Percentiles rank a stretch among this genome's conserved stretches.
These are phyloP conservation scores for Pycnomerus fuliginosus DNA, from an alignment of 2,888 invertebrate genomes.

Conservation along the genomic window DNA sequence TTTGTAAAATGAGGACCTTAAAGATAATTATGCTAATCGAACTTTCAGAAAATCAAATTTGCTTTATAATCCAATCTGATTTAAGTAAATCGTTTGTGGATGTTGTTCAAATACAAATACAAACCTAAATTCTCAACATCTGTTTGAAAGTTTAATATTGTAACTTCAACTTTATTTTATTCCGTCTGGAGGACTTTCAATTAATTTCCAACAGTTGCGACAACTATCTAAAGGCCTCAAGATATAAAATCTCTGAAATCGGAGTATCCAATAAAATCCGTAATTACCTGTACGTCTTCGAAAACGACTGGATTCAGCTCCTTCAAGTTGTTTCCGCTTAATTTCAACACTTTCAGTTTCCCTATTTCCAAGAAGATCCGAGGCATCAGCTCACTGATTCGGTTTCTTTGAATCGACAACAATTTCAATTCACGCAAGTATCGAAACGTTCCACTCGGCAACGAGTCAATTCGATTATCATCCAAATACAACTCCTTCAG, in stretches of 20 bases:
- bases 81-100: no score
- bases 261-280: slow-evolving; percentile 7
- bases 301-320: slow-evolving; percentile 78
- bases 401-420: slow-evolving; percentile 67
- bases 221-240: no score
- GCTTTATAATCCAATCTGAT: no score
- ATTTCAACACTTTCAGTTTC: slow-evolving; percentile 69
- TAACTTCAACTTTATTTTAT: no score
- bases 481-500: slow-evolving; percentile 71
- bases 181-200: no score
- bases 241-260: slow-evolving; percentile 5
- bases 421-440: slow-evolving; percentile 61
- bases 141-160: no score
- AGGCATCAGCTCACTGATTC: slow-evolving; percentile 68
- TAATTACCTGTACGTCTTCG: slow-evolving; percentile 64
- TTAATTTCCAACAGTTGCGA: no score
- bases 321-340: slow-evolving; percentile 72
- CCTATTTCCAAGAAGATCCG: slow-evolving; percentile 73
- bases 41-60: no score
- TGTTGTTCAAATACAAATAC: no score
- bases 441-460: slow-evolving; percentile 76
- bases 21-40: no score
- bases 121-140: no score
- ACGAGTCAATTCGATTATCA: slow-evolving; percentile 72
- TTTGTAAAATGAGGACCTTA: no score